A percentile compares a stretch with the other conserved stretches of the same genome.
Conservation (phyloP, 2,888 invertebrate species). For the Eupelmus urozonus region DNA sequence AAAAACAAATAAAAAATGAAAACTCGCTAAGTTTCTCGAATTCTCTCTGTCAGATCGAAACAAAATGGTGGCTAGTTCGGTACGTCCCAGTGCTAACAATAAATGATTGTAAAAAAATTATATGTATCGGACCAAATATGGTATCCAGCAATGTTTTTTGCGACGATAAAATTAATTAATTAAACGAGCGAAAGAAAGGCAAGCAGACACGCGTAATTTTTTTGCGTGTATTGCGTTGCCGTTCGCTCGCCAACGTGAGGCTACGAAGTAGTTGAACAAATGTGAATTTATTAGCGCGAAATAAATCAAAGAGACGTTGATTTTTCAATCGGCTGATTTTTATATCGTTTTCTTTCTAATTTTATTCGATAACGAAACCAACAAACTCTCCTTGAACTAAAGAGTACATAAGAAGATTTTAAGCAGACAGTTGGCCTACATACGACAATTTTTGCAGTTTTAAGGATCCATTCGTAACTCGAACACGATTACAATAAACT, state of each 20-base stretch:
- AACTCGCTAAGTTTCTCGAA: too few relatives aligned
- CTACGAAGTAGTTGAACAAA: conserved; percentile 53
- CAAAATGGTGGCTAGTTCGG: conserved; percentile 72
- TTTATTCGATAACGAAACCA: conserved; percentile 13
- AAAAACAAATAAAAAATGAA: background rate
- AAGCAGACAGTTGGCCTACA: conserved; percentile 32
- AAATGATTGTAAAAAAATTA: conserved; percentile 64
- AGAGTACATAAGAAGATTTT: conserved; percentile 2
- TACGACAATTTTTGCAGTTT: conserved; percentile 18
- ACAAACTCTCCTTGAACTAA: conserved; percentile 24
- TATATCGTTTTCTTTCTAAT: conserved; percentile 37
- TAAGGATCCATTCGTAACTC: conserved; percentile 9
- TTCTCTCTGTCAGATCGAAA: conserved; percentile 63
- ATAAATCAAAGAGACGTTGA: conserved; percentile 41
- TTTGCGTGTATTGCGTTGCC: background rate
- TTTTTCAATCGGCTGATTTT: conserved; percentile 32
- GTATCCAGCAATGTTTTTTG: conserved; percentile 62
- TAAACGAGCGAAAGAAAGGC: conserved; percentile 4
- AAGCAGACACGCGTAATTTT: background rate
- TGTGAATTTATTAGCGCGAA: conserved; percentile 35
- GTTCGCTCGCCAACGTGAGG: conserved; percentile 43
- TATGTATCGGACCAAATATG: conserved; percentile 67
- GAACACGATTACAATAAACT: conserved; percentile 24
- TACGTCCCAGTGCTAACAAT: conserved; percentile 66
- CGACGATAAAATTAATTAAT: conserved; percentile 51